These are phyloP conservation scores for Pollenia griseotomentosa DNA, from an alignment of 2,888 invertebrate genomes.

Conservation along the genomic window DNA sequence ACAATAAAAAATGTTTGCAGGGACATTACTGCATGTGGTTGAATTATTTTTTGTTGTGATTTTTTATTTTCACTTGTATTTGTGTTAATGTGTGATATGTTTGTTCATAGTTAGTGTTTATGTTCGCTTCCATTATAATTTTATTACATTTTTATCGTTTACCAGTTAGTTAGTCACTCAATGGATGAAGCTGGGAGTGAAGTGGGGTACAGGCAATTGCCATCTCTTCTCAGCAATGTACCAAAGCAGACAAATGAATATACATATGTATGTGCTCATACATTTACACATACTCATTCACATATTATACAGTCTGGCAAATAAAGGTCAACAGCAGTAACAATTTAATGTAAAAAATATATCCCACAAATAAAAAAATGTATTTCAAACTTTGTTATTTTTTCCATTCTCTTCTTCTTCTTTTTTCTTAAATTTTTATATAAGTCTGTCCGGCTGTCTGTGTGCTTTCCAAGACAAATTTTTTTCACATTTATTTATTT, in stretches of 20 bases:
- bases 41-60: background rate
- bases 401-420: constrained; percentile 51
- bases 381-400: constrained; percentile 73
- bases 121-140: constrained; percentile 80
- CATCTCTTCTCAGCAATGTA: constrained; percentile 17
- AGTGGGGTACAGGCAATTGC: constrained; percentile 6
- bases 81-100: constrained; percentile 44
- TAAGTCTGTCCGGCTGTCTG: constrained; percentile 62
- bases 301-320: constrained; percentile 72
- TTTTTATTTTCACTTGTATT: background rate
- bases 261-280: background rate
- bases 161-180: constrained; percentile 72
- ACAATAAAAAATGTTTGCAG: no score
- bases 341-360: constrained; percentile 77
- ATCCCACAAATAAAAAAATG: constrained; percentile 73
- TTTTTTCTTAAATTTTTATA: constrained; percentile 2
- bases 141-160: constrained; percentile 82
- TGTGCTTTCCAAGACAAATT: constrained; percentile 67
- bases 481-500: constrained; percentile 65
- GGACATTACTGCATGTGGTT: background rate
- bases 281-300: constrained; percentile 20
- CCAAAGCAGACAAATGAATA: constrained; percentile 1
- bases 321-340: constrained; percentile 82
- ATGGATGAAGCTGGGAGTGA: constrained; percentile 27
- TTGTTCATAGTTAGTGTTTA: constrained; percentile 53